Conservation (phyloP, 2,797 vertebrate species). For the Chromobotia macracanthus region DNA sequence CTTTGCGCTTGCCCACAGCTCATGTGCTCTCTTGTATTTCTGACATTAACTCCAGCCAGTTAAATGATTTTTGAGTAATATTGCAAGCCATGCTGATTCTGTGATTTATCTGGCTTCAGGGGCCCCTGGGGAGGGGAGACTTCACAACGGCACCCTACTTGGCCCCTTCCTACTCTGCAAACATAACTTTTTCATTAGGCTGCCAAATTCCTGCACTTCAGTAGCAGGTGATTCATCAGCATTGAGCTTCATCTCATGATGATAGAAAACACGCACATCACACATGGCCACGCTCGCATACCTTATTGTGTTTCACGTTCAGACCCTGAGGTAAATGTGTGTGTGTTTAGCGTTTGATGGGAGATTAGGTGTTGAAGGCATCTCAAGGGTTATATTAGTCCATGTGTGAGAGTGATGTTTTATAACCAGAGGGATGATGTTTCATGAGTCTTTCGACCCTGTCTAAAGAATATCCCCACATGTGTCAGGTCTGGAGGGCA, state of each 20-base stretch:
- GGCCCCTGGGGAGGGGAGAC: conserved; percentile 65
- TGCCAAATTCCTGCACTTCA: conserved; percentile 82
- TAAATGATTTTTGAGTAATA: conserved; percentile 63
- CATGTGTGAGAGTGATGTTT: too few relatives aligned
- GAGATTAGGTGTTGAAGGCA: conserved; percentile 65
- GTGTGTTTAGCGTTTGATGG: conserved; percentile 26
- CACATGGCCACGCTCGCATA: conserved; percentile 66
- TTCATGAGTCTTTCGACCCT: conserved; percentile 40
- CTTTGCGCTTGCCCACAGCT: conserved; percentile 54
- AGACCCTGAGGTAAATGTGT: conserved; percentile 50
- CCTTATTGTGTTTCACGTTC: conserved; percentile 78
- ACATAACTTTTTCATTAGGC: conserved; percentile 92
- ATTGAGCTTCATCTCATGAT: conserved; percentile 79
- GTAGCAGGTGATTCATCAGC: conserved; percentile 86
- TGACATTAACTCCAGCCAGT: conserved; percentile 71
- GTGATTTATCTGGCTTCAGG: conserved; percentile 62
- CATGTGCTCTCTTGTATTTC: conserved; percentile 57
- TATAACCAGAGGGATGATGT: conserved; percentile 55
- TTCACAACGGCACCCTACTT: conserved; percentile 57
- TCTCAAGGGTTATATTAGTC: conserved; percentile 57
- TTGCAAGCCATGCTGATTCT: conserved; percentile 64
- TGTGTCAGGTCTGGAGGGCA: conserved; percentile 41
- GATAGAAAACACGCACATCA: conserved; percentile 79
- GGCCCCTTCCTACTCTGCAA: conserved; percentile 65
- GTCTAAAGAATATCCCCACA: conserved; percentile 14